phyloP scores from a whole-genome alignment of 2,113 vertebrate genomes.

The Ailurus styani region DNA sequence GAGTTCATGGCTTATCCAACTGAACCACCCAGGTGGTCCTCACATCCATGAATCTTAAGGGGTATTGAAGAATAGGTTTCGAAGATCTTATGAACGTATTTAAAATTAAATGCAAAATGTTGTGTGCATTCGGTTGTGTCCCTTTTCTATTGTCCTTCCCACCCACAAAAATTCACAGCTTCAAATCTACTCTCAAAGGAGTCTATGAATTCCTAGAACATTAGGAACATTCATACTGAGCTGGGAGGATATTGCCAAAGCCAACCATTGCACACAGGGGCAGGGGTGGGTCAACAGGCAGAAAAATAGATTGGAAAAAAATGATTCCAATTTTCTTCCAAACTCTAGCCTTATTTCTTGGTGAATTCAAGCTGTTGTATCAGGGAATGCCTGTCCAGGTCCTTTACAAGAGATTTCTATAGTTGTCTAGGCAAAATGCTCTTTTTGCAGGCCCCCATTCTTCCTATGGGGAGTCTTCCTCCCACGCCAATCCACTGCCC shows the following conservation, averaged over 20 bases:
- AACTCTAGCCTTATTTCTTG: not conserved
- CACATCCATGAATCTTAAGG: not conserved
- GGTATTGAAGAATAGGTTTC: not conserved
- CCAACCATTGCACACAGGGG: not conserved
- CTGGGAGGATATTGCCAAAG: not conserved
- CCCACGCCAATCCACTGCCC: not conserved
- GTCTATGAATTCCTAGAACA: not conserved
- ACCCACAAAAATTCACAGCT: not conserved
- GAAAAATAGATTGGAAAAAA: not conserved
- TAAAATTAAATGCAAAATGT: not conserved
- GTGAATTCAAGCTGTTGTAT: not conserved
- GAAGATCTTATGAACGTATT: not conserved
- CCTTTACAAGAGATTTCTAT: not conserved
- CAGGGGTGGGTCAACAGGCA: not conserved
- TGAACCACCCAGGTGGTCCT: not conserved
- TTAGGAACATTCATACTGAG: not conserved
- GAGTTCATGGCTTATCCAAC: not conserved
- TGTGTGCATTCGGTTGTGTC: not conserved
- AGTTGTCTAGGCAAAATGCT: not conserved
- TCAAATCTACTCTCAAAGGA: not conserved
- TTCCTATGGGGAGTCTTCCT: not conserved
- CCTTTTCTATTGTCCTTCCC: not conserved
- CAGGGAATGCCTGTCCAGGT: not conserved
- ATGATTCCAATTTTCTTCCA: not conserved
- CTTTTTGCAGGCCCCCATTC: not conserved